Evolutionary conservation across 2,113 vertebrate genomes (phyloP).

Genomic region (Cyanistes caeruleus): DNA sequence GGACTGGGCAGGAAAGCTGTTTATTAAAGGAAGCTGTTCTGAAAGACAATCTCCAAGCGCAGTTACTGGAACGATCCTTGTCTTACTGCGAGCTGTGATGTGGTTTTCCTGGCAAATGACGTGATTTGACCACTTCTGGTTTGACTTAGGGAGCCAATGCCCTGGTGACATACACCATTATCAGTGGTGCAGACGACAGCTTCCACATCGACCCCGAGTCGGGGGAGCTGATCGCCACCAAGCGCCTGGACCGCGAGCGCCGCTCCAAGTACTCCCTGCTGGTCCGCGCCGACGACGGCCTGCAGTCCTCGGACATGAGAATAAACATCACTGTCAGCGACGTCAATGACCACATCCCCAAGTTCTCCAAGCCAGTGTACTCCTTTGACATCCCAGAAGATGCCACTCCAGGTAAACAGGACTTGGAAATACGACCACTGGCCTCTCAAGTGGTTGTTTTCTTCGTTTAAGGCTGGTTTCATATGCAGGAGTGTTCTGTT

Average conservation of each 20-base stretch:
- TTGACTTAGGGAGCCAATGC: constrained; percentile 90
- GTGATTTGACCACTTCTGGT: constrained; percentile 17
- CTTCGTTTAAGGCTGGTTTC: background rate
- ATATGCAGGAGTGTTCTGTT: background rate
- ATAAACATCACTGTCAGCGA: constrained; percentile 95
- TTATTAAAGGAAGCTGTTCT: background rate
- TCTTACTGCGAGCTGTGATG: background rate
- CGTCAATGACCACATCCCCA: constrained; percentile 93
- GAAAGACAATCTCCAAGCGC: background rate
- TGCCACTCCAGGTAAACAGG: constrained; percentile 82
- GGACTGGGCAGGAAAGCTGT: background rate
- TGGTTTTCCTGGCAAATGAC: constrained; percentile 4
- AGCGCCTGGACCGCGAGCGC: constrained; percentile 89
- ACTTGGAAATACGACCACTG: accelerated
- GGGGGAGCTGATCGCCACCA: constrained; percentile 91
- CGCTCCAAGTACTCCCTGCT: constrained; percentile 92
- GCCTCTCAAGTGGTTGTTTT: background rate
- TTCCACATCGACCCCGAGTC: constrained; percentile 95
- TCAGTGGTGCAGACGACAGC: constrained; percentile 94
- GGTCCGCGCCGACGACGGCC: constrained; percentile 92
- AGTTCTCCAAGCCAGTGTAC: constrained; percentile 88
- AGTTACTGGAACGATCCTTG: background rate
- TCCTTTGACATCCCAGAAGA: constrained; percentile 95
- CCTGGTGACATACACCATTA: constrained; percentile 93
- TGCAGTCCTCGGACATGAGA: constrained; percentile 92